Base-by-base conservation (phyloP, 2,888 invertebrate species). In the Caenorhabditis sulstoni region DNA sequence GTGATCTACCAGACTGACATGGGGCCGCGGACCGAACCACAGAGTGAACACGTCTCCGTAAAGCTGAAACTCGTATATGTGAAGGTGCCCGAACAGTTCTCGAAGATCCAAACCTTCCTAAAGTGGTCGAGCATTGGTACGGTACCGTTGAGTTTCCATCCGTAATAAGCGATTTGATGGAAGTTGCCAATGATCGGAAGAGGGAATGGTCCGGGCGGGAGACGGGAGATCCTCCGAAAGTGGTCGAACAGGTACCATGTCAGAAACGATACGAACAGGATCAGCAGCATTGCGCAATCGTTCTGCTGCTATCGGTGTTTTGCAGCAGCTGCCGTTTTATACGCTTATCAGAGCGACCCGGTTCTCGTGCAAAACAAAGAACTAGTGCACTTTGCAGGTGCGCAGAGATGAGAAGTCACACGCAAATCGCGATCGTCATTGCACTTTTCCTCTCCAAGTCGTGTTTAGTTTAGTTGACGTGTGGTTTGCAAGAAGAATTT, bases 131-230 rank as follows among this genome's bases (percentile, higher is more conserved):
- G 39, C 16, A 70, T 64, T 16, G 41, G 29, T 4, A 66, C 66
- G 12, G 70, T 71, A 3, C 71, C 58, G n/a, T 61, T 53, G 8
- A 37, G 9, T 9, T n/a, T 37, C 22, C 55, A 49, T 16, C 37
- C n/a, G 11, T 22, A 29, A 16, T 61, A 58, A 3, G 14, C 62
- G 7, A 79, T 12, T 12, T 79, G 64, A n/a, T 66, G 79, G 18
- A 74, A 29, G 37, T 73, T 79, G 3, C 79, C 79, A 29, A 79
- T 57, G 0, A 79, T 2, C 8, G 79, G 79, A 12, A 73, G 61
- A 22, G 79, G 73, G 23, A 53, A 7, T 8, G 79, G 79, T 29
- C 79, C 79, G 23, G 68, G 68, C 0, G 68, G 68, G 1, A 59
- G n/a, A 9, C n/a, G 44, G 3, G 29, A 16, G 9, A 39, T 14